These are phyloP conservation scores for Drosophila pseudoobscura DNA, from an alignment of 1,140 invertebrate species.

Conservation along the genomic window DNA sequence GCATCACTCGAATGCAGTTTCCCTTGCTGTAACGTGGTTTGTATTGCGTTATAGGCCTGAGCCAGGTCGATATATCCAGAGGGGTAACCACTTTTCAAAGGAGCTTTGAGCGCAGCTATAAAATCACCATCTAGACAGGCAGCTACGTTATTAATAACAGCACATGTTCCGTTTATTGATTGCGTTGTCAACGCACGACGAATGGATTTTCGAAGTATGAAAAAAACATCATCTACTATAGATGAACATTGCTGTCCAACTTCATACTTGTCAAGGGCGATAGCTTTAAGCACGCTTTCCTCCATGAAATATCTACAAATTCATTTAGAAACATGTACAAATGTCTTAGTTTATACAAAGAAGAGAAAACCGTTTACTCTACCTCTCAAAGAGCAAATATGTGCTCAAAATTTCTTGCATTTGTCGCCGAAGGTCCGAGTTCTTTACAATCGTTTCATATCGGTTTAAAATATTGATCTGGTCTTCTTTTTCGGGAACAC, in stretches of 20 bases:
- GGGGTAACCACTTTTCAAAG: conserved; percentile 93
- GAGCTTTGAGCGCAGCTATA: conserved; percentile 89
- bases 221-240: conserved; percentile 99
- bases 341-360: neutral
- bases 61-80: conserved; percentile 93
- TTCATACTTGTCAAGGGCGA: conserved; percentile 92
- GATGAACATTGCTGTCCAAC: conserved; percentile 91
- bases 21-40: conserved; percentile 92
- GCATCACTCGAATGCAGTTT: conserved; percentile 91
- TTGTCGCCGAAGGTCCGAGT: conserved; percentile 90
- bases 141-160: conserved; percentile 97
- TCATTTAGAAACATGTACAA: neutral
- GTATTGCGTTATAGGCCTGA: conserved; percentile 91
- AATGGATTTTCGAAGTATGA: conserved; percentile 98
- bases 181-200: conserved; percentile 94
- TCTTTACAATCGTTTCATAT: conserved; percentile 89
- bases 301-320: conserved; percentile 92
- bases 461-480: conserved; percentile 85
- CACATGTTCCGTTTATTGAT: conserved; percentile 97
- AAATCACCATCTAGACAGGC: conserved; percentile 95
- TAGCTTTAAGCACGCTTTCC: conserved; percentile 97
- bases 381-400: conserved; percentile 96
- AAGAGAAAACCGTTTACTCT: neutral
- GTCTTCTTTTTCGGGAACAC: conserved; percentile 84
- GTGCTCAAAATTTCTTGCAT: conserved; percentile 96